phyloP scores from a whole-genome alignment of 2,888 invertebrate genomes.

The Crocallis elinguaria region DNA sequence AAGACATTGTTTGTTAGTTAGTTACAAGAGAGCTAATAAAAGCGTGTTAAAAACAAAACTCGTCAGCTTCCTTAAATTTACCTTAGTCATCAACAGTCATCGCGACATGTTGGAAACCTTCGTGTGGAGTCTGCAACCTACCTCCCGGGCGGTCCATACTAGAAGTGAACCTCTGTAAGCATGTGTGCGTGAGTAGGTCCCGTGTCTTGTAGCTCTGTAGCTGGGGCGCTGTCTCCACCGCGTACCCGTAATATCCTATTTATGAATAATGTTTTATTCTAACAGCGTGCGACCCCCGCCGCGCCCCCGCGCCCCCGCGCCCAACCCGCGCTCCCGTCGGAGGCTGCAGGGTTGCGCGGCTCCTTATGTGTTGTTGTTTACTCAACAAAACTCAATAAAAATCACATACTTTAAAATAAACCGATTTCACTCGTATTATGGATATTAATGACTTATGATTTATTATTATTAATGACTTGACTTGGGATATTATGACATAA shows the following conservation, averaged over 20 bases:
- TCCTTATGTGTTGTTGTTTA: conserved; percentile 7
- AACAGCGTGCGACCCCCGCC: conserved; percentile 75
- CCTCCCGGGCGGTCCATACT: background rate
- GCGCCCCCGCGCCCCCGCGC: conserved; percentile 43
- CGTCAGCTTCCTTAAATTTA: too few species aligned
- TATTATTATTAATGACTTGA: too few species aligned
- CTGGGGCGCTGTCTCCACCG: background rate
- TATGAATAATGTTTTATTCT: conserved; percentile 85
- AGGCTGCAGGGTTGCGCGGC: conserved; percentile 51
- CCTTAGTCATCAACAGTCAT: too few species aligned
- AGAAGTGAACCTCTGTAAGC: background rate
- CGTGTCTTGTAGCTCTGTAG: background rate
- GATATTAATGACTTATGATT: too few species aligned
- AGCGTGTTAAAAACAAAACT: too few species aligned
- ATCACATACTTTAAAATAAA: background rate
- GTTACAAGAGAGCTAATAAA: too few species aligned
- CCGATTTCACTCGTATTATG: too few species aligned
- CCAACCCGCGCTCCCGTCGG: conserved; percentile 27
- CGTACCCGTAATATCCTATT: conserved; percentile 75
- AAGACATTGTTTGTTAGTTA: too few species aligned
- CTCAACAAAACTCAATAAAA: background rate
- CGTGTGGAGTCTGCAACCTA: background rate
- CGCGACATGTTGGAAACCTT: too few species aligned
- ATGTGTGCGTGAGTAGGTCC: background rate
- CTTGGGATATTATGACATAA: too few species aligned